These are phyloP conservation scores for Morone chrysops DNA, from an alignment of 2,113 vertebrate genomes.

Conservation along the genomic window DNA sequence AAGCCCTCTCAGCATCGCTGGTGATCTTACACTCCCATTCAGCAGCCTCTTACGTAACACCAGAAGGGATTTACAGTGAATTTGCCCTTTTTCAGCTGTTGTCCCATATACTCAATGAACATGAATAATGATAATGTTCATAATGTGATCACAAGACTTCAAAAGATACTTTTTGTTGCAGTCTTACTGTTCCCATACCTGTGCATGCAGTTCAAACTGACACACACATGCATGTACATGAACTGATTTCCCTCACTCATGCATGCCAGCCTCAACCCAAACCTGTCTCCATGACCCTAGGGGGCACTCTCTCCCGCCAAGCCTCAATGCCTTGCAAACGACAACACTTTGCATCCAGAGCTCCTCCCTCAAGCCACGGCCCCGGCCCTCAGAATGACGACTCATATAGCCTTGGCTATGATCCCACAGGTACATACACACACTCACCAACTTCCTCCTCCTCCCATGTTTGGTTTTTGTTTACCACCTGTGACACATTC, in stretches of 20 bases:
- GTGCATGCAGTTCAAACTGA: conserved; percentile 2
- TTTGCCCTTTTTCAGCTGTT: conserved; percentile 32
- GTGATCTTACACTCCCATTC: conserved; percentile 59
- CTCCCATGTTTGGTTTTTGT: not conserved
- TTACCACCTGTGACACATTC: not conserved
- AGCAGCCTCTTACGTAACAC: conserved; percentile 56
- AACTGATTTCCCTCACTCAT: conserved; percentile 41
- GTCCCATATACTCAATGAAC: conserved; percentile 4
- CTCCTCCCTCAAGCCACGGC: conserved; percentile 62
- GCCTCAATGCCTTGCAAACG: conserved; percentile 81
- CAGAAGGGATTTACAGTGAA: conserved; percentile 27
- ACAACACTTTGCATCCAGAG: conserved; percentile 82
- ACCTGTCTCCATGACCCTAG: conserved; percentile 82
- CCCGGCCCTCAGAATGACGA: conserved; percentile 81
- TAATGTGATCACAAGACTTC: not conserved
- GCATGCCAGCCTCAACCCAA: conserved; percentile 48
- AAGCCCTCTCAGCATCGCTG: conserved; percentile 59
- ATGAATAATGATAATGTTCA: conserved; percentile 7
- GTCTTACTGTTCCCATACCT: not conserved
- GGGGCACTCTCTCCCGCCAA: conserved; percentile 86
- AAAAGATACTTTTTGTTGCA: not conserved
- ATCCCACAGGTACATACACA: conserved; percentile 61
- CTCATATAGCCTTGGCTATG: conserved; percentile 78
- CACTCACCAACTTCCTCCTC: not conserved
- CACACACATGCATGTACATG: conserved; percentile 30